A percentile compares a stretch with the other conserved stretches of the same genome.
These are phyloP conservation scores for Dufourea novaeangliae DNA, from an alignment of 1,140 invertebrate species.

Conservation along the genomic window DNA sequence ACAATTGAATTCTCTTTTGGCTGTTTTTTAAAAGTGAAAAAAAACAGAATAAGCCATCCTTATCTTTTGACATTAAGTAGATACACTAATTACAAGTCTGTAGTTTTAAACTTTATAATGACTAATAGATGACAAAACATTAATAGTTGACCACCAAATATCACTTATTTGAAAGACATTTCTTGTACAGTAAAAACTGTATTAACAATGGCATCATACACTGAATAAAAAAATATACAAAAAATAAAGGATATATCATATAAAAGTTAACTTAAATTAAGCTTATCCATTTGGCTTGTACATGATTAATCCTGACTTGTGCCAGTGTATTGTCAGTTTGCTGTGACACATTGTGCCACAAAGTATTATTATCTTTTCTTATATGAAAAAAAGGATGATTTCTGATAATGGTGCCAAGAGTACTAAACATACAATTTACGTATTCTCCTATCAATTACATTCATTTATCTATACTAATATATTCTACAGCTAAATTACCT, in stretches of 20 bases:
- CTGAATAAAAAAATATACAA: constrained; percentile 27
- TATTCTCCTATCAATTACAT: background rate
- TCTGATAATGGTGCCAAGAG: constrained; percentile 5
- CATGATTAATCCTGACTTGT: constrained; percentile 52
- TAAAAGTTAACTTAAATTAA: constrained; percentile 36
- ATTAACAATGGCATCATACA: constrained; percentile 19
- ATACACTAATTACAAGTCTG: background rate
- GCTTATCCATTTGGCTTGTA: constrained; percentile 53
- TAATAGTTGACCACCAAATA: constrained; percentile 31
- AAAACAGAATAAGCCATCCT: constrained; percentile 1
- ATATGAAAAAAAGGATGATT: constrained; percentile 4
- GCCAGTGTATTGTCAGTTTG: constrained; percentile 63
- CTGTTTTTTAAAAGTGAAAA: too few relatives aligned
- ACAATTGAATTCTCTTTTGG: background rate
- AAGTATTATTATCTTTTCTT: constrained; percentile 7
- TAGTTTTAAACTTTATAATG: constrained; percentile 28
- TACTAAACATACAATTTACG: background rate
- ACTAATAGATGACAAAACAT: constrained; percentile 11
- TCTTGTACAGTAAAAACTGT: constrained; percentile 30
- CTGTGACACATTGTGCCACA: constrained; percentile 37
- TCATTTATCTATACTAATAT: background rate
- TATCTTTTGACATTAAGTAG: background rate
- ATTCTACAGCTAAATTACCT: background rate
- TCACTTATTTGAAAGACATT: constrained; percentile 52
- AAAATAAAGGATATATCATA: constrained; percentile 48